Evolutionary conservation across 2,113 vertebrate genomes (phyloP).

Genomic region (Typhlomys cinereus): DNA sequence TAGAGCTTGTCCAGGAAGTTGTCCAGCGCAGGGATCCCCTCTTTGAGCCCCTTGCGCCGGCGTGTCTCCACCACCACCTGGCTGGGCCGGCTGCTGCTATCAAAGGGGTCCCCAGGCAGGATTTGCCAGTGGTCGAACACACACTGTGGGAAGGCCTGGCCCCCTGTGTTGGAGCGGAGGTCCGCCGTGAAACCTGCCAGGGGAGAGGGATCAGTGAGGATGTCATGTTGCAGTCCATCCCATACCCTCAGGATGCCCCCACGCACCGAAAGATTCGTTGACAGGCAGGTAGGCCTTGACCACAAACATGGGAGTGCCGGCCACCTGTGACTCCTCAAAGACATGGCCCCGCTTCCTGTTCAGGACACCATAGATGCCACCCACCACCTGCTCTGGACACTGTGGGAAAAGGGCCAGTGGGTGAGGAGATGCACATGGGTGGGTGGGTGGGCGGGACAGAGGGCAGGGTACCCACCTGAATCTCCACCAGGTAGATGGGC

Average conservation of each 20-base stretch:
- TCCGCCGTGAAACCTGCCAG: too few species aligned
- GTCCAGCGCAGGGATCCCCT: constrained; percentile 92
- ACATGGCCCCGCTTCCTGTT: constrained; percentile 94
- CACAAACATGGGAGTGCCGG: constrained; percentile 93
- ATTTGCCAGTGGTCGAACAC: constrained; percentile 97
- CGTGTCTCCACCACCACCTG: constrained; percentile 90
- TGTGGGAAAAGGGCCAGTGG: constrained; percentile 44
- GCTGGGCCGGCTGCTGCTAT: constrained; percentile 83
- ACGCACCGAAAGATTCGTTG: constrained; percentile 95
- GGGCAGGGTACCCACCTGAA: constrained; percentile 87
- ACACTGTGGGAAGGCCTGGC: constrained; percentile 96
- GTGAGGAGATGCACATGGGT: fast-evolving
- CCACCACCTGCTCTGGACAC: constrained; percentile 93
- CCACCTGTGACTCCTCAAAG: constrained; percentile 92
- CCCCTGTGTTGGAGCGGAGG: constrained; percentile 93
- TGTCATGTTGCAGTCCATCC: too few species aligned
- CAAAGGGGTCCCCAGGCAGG: constrained; percentile 90
- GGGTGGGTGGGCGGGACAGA: too few species aligned
- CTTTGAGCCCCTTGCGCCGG: constrained; percentile 95
- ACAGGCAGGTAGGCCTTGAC: constrained; percentile 95
- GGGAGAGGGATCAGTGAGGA: too few species aligned
- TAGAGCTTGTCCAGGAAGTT: constrained; percentile 97
- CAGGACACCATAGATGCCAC: constrained; percentile 95
- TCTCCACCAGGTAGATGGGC: constrained; percentile 96
- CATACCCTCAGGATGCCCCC: too few species aligned